Evolutionary conservation across 2,113 vertebrate genomes (phyloP), one percentile per base, ranked within the genome.

Genomic region (Ceyx melanurus): DNA sequence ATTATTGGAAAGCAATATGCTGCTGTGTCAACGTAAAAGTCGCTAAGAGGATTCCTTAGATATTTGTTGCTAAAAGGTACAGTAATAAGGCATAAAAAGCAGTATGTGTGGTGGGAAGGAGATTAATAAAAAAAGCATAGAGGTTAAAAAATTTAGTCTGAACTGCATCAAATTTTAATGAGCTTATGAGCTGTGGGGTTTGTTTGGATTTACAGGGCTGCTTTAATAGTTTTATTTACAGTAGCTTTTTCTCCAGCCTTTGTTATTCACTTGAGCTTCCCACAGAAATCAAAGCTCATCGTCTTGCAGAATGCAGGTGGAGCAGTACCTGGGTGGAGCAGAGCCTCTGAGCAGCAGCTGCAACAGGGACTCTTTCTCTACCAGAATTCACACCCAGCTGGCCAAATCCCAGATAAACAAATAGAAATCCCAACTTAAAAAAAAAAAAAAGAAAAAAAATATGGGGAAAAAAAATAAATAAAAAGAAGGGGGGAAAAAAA

Each of bases 161-260:
- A 98, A 97, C 97, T 96, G 97, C 97, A 93, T 98, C 97, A 96
- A 95, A 90, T 98, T 97, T 97, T 98, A 98, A 98, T 98, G 97
- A 98, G 98, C 98, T 98, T 98, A 98, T 87, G 97, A 96, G 97
- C 97, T 97, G 97, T 97, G 97, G 96, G 97, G 97, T 97, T 97
- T 97, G 96, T 96, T 97, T 97, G 97, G 98, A 97, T 98, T 98
- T 97, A 96, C 95, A 95, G 96, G 96, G 92, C 94, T 96, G 95
- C 96, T 95, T 94, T 98, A 98, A 98, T 98, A 97, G 97, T 97
- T 97, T 98, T 98, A 98, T 97, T 97, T 98, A 97, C 97, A 97
- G 96, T 95, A 86, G 97, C 95, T 97, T 97, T 95, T 98, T 95
- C 95, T 92, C 93, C 80, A 67, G 72, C 94, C 89, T 94, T 96